Base-by-base conservation (phyloP, 2,113 vertebrate genomes). In the Python bivittatus region DNA sequence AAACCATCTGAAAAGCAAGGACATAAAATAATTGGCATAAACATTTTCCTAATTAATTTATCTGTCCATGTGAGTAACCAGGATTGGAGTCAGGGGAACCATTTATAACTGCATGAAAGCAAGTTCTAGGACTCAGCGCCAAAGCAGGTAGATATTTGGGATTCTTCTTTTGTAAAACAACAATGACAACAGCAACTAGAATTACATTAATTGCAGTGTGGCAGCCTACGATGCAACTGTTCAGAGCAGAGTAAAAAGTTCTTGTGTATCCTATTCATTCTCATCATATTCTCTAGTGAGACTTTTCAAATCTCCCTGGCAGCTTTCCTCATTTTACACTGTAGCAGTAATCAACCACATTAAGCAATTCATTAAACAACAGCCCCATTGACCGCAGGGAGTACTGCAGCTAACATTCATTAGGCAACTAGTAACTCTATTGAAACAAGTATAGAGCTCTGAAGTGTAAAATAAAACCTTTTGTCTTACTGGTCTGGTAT, bases 41-140 rank as follows among this genome's bases (percentile, higher is more conserved):
- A 98, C 97, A 98, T 98, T 98, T 98, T 98, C 97, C 98, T 98
- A 98, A 99, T 99, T 98, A 99, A 98, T 99, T 98, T 99, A 98
- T 99, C 98, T 98, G 98, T 97, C 98, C 97, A 90, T 98, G 97
- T 98, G 98, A 98, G 98, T 98, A 98, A 98, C 98, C 97, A 94
- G 97, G 98, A 98, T 97, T 97, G 97, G 98, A 98, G 98, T 98
- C 97, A 97, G 94, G 97, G 98, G 98, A 98, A 98, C 33, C 98
- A 97, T 99, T 98, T 98, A 98, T 98, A 98, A 98, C 97, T 98
- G 96, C 96, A 94, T 96, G 96, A 98, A 98, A 98, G 96, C 98
- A 97, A 97, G 96, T 97, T 97, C 96, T 97, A 97, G 97, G 96
- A 96, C 97, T 96, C 96, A 96, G 96, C 97, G 97, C 98, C 97